Conservation (phyloP, 2,113 vertebrate genomes). For the Hypomesus transpacificus region DNA sequence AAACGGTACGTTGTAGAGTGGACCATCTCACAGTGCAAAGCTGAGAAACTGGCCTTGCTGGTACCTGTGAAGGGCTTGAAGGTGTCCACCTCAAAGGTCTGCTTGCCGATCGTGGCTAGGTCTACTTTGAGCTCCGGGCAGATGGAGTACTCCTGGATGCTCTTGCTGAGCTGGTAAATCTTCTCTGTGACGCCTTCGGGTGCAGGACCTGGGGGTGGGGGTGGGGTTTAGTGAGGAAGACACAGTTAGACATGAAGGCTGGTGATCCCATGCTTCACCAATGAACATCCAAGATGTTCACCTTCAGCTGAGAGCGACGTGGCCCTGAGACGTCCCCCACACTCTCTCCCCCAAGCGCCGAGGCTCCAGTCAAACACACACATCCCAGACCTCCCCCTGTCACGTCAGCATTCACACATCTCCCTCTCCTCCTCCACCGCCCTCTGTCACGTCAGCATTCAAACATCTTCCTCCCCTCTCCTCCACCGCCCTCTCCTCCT, state of each 20-base stretch:
- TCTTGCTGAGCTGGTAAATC: conserved; percentile 96
- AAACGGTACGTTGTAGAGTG: not conserved
- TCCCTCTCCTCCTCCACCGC: not conserved
- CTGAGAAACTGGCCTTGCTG: not conserved
- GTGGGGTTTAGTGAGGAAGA: not conserved
- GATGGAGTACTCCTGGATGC: conserved; percentile 90
- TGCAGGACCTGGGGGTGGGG: conserved; percentile 81
- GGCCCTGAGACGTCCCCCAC: not conserved
- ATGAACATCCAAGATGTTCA: not conserved
- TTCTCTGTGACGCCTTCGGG: conserved; percentile 93
- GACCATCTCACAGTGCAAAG: not conserved
- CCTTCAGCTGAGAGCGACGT: not conserved
- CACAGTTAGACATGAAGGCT: not conserved
- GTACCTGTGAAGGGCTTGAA: conserved; percentile 93
- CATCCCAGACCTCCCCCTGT: not conserved
- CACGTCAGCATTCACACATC: not conserved
- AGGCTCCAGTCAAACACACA: not conserved
- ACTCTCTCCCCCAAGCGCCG: not conserved
- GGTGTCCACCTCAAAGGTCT: conserved; percentile 94
- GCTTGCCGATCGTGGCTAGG: conserved; percentile 85
- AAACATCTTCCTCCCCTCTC: not conserved
- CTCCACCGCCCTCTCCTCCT: not conserved
- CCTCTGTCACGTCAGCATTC: not conserved
- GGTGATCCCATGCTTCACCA: not conserved
- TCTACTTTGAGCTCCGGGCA: conserved; percentile 93